phyloP scores from a whole-genome alignment of 2,797 vertebrate genomes.

The Cryptoprocta ferox region DNA sequence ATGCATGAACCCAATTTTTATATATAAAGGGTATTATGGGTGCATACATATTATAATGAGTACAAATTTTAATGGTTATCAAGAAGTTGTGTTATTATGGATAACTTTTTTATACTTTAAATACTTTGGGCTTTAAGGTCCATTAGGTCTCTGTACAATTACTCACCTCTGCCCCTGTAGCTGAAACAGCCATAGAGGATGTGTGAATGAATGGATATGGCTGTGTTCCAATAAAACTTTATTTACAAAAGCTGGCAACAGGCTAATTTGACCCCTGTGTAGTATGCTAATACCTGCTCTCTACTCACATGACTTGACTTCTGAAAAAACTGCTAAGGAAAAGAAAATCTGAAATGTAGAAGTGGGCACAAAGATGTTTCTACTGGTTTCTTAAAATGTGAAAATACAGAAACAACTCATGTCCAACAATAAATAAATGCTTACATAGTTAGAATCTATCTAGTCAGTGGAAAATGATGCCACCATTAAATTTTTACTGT shows the following conservation, averaged over 20 bases:
- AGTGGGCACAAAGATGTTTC: neutral
- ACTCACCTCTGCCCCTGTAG: neutral
- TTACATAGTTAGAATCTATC: neutral
- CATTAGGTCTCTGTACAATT: neutral
- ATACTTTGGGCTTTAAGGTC: neutral
- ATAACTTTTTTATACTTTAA: neutral
- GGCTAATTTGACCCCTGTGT: neutral
- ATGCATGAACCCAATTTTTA: neutral
- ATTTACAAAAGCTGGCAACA: neutral
- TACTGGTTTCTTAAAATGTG: neutral
- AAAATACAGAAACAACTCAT: neutral
- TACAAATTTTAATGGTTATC: neutral
- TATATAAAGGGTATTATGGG: neutral
- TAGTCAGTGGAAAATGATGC: neutral
- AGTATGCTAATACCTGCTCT: neutral
- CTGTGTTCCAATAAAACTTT: neutral
- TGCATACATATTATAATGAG: neutral
- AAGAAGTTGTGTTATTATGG: neutral
- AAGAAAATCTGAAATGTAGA: constrained; percentile 2
- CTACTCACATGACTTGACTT: neutral
- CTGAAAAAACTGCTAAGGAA: neutral
- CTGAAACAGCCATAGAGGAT: neutral
- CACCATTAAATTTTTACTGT: neutral
- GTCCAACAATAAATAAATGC: neutral
- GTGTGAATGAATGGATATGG: neutral